Evolutionary conservation across 2,113 vertebrate species (phyloP), one percentile per base, ranked within the genome.

Genomic region (Hystrix cristata): DNA sequence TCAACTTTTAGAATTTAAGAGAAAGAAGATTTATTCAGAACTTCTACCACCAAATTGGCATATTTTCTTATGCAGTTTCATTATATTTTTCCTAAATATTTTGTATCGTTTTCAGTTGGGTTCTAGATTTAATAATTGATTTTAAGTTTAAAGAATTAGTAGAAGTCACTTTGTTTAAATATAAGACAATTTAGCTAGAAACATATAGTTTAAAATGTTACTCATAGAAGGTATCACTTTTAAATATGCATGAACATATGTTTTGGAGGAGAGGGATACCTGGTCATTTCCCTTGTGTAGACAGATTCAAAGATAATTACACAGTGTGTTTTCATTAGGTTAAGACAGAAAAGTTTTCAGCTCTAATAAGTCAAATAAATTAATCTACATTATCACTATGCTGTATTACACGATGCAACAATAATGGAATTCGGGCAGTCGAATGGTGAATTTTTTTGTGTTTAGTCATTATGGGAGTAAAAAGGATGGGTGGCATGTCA

Each of bases 141-240:
- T 93, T 96, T 72, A 84, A 72, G 78, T 72, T 72, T 23, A 87
- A 93, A 79, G 1, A 90, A 90, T 29, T 79, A 16, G 23, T 81
- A 0, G 0, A 19, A 43, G 0, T 0, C 53, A 59, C 51, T 14
- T 55, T 92, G 25, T 90, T 96, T 67, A 65, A 84, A 25, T 84
- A 29, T n/a, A 90, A 74, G 13, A 57, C 2, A 25, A 80, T 62
- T 82, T 93, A 59, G 2, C 14, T 79, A 31, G 25, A 34, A 64
- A 12, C 13, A 67, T 27, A 23, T 38, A 13, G 0, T 38, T 76
- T 29, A 57, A 88, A 78, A 27, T n/a, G 2, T 57, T 84, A 1
- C 83, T 87, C 94, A 74, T 4, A 69, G 16, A 78, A 72, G 31
- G 2, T 62, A 18, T 0, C 1, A 4, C 51, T 90, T 95, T 38